Percentiles rank a stretch among this genome's conserved stretches.
Evolutionary conservation across 2,888 invertebrate genomes (phyloP).

Genomic region (Gasteruption jaculator): DNA sequence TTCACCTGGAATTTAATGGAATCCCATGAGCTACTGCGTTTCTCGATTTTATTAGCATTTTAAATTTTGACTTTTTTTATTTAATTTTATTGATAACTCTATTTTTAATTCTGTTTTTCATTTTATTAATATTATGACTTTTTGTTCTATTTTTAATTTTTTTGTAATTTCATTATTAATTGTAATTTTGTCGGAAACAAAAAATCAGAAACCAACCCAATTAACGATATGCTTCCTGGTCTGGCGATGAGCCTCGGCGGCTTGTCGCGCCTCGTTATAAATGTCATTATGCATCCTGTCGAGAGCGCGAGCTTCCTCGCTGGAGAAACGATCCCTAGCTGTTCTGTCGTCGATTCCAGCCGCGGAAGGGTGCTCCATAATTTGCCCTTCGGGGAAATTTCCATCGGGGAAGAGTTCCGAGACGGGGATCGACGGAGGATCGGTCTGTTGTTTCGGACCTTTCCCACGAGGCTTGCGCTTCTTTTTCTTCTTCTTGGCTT

Average conservation of each 20-base stretch:
- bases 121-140: no score
- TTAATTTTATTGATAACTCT: no score
- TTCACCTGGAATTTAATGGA: constrained; percentile 58
- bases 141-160: no score
- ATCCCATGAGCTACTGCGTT: no score
- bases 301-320: constrained; percentile 83
- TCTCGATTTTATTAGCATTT: no score
- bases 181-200: neutral
- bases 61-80: no score
- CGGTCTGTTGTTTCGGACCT: constrained; percentile 62
- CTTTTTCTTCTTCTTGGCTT: constrained; percentile 65
- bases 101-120: no score
- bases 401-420: constrained; percentile 80
- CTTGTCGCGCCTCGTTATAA: constrained; percentile 90
- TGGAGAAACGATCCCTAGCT: constrained; percentile 80
- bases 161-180: constrained; percentile 1
- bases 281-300: constrained; percentile 89
- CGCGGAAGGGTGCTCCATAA: constrained; percentile 74
- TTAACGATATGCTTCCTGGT: constrained; percentile 87
- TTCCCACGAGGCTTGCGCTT: constrained; percentile 53
- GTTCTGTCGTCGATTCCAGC: constrained; percentile 74
- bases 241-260: constrained; percentile 96
- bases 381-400: constrained; percentile 84
- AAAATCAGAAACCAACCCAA: constrained; percentile 55
- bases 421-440: constrained; percentile 85